Conservation (phyloP, 1,140 invertebrate species). For the Bacillus rossius region DNA sequence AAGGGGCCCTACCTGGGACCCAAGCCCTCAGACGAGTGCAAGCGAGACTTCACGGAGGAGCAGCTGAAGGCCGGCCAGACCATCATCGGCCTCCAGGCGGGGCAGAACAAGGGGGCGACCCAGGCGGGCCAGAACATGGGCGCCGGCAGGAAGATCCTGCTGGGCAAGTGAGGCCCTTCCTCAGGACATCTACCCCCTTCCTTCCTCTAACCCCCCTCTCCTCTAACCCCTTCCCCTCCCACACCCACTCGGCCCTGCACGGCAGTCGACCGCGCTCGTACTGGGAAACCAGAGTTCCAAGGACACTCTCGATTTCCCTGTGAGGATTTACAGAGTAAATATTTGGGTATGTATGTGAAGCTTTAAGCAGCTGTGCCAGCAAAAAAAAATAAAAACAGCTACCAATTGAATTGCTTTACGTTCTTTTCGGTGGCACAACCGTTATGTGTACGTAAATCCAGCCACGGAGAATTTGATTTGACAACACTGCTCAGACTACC, state of each 20-base stretch:
- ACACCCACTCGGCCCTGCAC: background rate
- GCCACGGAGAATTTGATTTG: too few species aligned
- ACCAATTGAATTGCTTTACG: too few species aligned
- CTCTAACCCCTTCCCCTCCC: background rate
- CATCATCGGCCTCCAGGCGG: slow-evolving; percentile 88
- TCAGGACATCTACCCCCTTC: slow-evolving; percentile 61
- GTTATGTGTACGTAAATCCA: too few species aligned
- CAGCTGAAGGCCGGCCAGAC: slow-evolving; percentile 76
- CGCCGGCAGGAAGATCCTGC: slow-evolving; percentile 75
- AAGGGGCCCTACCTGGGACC: slow-evolving; percentile 79
- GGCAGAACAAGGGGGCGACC: slow-evolving; percentile 83
- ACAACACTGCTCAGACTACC: too few species aligned
- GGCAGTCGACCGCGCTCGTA: slow-evolving; percentile 7
- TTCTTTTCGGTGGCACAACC: too few species aligned
- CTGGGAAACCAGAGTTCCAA: too few species aligned
- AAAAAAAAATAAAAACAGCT: too few species aligned
- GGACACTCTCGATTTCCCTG: too few species aligned
- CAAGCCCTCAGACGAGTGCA: slow-evolving; percentile 78
- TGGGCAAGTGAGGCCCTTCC: slow-evolving; percentile 56
- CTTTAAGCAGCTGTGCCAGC: too few species aligned
- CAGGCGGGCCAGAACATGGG: slow-evolving; percentile 89
- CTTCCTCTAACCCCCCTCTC: slow-evolving; percentile 53
- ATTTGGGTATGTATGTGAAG: too few species aligned
- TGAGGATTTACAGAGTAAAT: too few species aligned
- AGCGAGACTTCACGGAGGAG: slow-evolving; percentile 84